These are phyloP conservation scores for Calonectris borealis DNA, from an alignment of 2,113 vertebrate species.

Conservation along the genomic window DNA sequence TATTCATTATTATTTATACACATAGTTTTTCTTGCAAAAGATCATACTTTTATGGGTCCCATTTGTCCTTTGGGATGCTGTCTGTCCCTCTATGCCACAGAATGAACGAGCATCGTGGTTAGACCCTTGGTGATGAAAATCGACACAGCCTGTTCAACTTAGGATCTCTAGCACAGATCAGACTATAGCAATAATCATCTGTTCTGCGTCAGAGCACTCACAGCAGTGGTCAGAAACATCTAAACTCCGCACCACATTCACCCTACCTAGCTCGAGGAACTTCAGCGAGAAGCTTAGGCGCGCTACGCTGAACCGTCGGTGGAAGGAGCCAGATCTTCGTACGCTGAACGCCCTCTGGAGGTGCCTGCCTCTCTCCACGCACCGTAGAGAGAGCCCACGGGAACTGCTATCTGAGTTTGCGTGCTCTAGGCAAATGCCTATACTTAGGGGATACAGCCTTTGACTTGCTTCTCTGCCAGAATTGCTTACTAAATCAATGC, in stretches of 20 bases:
- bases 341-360: background rate
- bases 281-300: background rate
- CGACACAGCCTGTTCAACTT: background rate
- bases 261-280: background rate
- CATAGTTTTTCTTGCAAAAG: background rate
- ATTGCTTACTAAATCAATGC: background rate
- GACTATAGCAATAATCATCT: background rate
- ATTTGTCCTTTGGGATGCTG: background rate
- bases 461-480: background rate
- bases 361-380: background rate
- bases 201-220: background rate
- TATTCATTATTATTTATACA: background rate
- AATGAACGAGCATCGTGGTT: background rate
- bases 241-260: background rate
- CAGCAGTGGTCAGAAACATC: background rate
- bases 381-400: background rate
- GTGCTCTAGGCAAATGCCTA: background rate
- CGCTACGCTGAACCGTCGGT: fast-evolving
- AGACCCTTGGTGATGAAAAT: background rate
- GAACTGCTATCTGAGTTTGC: background rate
- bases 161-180: background rate
- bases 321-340: background rate
- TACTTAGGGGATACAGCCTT: background rate
- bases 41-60: background rate
- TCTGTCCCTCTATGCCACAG: background rate